Evolutionary conservation across 2,113 vertebrate genomes (phyloP), one percentile per base, ranked within the genome.

Genomic region (Sinocyclocheilus anshuiensis): DNA sequence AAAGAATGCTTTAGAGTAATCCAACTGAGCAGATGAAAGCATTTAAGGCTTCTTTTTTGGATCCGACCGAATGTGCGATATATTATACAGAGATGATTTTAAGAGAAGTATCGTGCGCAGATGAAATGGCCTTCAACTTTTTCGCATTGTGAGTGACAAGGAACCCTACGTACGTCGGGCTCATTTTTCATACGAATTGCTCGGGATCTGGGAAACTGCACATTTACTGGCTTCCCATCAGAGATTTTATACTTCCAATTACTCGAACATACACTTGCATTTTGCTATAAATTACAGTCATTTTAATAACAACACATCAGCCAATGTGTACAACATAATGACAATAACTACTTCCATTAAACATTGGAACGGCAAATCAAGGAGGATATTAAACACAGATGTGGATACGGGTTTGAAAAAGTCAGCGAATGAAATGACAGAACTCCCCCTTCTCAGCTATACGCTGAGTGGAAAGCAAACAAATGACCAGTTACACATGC

Each of bases 331-430:
- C 69, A 22, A 42, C 42, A 76, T 83, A 85, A 90, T 78, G 83
- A 85, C 84, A 87, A 88, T 77, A 88, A 86, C 81, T 71, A 74
- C 69, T 72, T 71, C 63, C 59, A 78, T 89, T 85, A 87, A 89
- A 85, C 57, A 83, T 26, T 84, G 80, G 71, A 80, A 75, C 0
- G 26, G 74, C 67, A 53, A 88, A 86, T 91, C 72, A 86, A 80
- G 81, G 26, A 45, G 13, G 33, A 45, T 81, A 88, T 86, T 77
- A 81, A 67, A 86, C 59, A 53, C 84, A 86, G 77, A 86, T 83
- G 86, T 83, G 65, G 50, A 57, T 45, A 53, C 26, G 39, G 65
- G 61, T 55, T 48, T 71, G 15, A 79, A 69, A 36, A 83, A 86
- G 42, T 59, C 45, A 61, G 24, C 12, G 9, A 71, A n/a, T 87